These are phyloP conservation scores for Engraulis encrasicolus DNA, from an alignment of 2,113 vertebrate species.

Conservation along the genomic window DNA sequence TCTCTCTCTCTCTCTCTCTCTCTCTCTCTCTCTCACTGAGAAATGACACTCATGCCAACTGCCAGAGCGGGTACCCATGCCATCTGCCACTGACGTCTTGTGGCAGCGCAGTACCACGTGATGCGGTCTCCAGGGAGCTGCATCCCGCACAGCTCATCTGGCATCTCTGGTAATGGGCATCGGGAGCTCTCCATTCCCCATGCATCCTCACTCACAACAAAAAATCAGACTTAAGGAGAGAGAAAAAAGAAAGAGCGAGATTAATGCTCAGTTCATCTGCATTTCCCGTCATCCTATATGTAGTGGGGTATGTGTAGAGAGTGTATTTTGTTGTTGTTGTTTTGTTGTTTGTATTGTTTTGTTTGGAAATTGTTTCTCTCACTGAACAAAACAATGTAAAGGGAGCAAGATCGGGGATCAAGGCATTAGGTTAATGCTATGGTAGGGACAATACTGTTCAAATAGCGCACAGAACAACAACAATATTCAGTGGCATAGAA, in stretches of 20 bases:
- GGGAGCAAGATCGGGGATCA: not conserved
- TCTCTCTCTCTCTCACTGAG: conserved; percentile 89
- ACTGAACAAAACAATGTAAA: not conserved
- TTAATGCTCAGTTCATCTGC: conserved; percentile 35
- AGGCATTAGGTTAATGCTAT: not conserved
- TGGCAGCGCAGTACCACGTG: conserved; percentile 97
- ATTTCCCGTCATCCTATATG: no score
- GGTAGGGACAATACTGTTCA: not conserved
- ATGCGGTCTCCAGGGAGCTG: conserved; percentile 91
- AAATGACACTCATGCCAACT: conserved; percentile 99
- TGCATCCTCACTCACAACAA: no score
- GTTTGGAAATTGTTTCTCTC: not conserved
- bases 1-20: conserved; percentile 68
- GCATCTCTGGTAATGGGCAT: conserved; percentile 97
- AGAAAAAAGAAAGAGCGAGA: conserved; percentile 35
- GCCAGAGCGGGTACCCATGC: conserved; percentile 98
- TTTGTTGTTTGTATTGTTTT: no score
- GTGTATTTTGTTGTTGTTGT: not conserved
- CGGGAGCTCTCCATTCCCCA: conserved; percentile 78
- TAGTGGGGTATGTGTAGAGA: no score
- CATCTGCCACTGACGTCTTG: conserved; percentile 99
- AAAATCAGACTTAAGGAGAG: conserved; percentile 7
- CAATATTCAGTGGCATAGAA: no score
- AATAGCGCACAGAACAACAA: no score
- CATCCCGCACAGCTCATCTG: conserved; percentile 97